Conservation (phyloP, 53 echinoderm and acorn worm species). For the Holothuria scabra region DNA sequence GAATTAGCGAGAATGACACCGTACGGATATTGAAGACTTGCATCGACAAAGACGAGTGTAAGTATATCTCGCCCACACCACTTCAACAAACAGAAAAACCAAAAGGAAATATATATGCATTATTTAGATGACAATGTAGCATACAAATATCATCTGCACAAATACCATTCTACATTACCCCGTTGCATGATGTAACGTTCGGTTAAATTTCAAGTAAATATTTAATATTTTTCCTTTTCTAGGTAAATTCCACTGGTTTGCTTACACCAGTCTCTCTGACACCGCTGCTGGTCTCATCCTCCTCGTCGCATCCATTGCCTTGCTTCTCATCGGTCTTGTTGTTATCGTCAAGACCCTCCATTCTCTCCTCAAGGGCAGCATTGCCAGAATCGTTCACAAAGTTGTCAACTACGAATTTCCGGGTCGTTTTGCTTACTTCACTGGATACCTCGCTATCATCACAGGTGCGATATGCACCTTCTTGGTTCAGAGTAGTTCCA, state of each 20-base stretch:
- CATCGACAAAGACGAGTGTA: slow-evolving; percentile 7
- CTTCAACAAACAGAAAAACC: too few relatives aligned
- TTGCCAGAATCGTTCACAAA: slow-evolving; percentile 80
- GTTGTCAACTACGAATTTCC: slow-evolving; percentile 96
- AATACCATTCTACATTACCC: too few relatives aligned
- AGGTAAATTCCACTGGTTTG: slow-evolving; percentile 80
- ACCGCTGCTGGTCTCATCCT: slow-evolving; percentile 71
- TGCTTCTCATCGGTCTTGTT: slow-evolving; percentile 83
- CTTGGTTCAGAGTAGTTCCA: slow-evolving; percentile 97
- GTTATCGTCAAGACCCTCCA: slow-evolving; percentile 91
- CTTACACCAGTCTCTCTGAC: slow-evolving; percentile 64
- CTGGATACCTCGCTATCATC: slow-evolving; percentile 90
- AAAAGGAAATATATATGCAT: too few relatives aligned
- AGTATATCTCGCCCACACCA: background rate
- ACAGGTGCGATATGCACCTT: slow-evolving; percentile 86
- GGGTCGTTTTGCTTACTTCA: slow-evolving; percentile 66
- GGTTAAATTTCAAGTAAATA: too few relatives aligned
- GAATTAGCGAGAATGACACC: slow-evolving; percentile 13
- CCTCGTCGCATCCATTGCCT: slow-evolving; percentile 65
- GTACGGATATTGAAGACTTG: slow-evolving; percentile 30
- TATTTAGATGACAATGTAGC: too few relatives aligned
- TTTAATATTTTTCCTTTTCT: slow-evolving; percentile 29
- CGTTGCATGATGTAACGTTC: too few relatives aligned
- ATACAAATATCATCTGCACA: too few relatives aligned
- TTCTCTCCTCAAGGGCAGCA: slow-evolving; percentile 88